Conservation (phyloP, 1,140 invertebrate species). For the Lasioglossum baleicum region DNA sequence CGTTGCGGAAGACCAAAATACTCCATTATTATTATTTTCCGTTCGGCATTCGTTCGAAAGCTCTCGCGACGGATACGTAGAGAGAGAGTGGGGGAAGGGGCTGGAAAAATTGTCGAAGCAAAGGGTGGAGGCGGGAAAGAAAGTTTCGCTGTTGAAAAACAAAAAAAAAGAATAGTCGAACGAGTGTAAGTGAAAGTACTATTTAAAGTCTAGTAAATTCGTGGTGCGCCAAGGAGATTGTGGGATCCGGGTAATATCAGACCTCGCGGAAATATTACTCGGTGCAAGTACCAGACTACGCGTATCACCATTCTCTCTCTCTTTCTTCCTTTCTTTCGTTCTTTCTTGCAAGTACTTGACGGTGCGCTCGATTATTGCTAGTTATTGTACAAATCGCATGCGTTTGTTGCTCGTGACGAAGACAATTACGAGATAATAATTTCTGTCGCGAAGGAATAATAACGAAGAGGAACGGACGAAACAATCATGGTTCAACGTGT, state of each 20-base stretch:
- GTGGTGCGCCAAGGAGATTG: not conserved
- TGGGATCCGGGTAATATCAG: conserved; percentile 10
- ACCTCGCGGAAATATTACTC: not conserved
- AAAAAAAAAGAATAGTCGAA: not conserved
- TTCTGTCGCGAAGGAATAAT: not conserved
- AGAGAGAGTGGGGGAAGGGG: not conserved
- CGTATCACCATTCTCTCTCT: not conserved
- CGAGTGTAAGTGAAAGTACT: not conserved
- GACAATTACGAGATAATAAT: not conserved
- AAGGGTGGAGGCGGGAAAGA: not conserved
- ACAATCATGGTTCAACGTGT: not conserved
- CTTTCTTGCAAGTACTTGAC: not conserved
- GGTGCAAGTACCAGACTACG: not conserved
- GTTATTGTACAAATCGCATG: conserved; percentile 15
- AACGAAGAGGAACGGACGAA: not conserved
- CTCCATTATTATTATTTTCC: conserved; percentile 39
- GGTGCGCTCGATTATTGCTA: conserved; percentile 10
- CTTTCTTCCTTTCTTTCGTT: not conserved
- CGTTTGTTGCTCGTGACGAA: not conserved
- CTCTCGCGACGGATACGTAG: conserved; percentile 5
- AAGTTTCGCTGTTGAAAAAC: not conserved
- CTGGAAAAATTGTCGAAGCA: no score
- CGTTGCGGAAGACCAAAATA: conserved; percentile 63
- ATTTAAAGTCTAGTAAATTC: conserved; percentile 25
- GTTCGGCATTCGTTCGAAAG: conserved; percentile 52